Evolutionary conservation across 2,113 vertebrate species (phyloP), one percentile per base, ranked within the genome.

Genomic region (Silurus glanis): DNA sequence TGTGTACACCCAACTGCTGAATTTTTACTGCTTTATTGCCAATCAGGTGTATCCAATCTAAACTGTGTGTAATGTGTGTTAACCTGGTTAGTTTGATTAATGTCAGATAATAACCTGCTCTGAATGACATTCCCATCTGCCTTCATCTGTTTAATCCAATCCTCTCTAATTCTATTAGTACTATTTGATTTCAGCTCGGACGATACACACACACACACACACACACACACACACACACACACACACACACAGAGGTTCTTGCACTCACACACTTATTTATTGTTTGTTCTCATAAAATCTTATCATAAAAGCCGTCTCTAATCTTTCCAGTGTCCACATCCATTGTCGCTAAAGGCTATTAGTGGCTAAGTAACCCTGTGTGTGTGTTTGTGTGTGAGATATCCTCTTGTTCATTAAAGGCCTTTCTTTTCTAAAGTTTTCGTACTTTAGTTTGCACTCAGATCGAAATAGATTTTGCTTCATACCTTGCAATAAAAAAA

Each of bases 251-350:
- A 66, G 28, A 37, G 37, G 37, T 37, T 37, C 37, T 37, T 37
- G 1, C 74, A 88, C 69, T 75, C 84, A 28, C 74, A 86, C 81
- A 82, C 88, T 87, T 91, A 91, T 89, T 92, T 91, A 90, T 92
- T 91, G 90, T 92, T 92, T 91, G 88, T 79, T 80, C 89, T 91
- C 86, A 89, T 90, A 87, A 91, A 90, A 91, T 90, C 90, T 89
- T 87, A n/a, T n/a, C n/a, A n/a, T n/a, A n/a, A n/a, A n/a, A 76
- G 72, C 23, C 7, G 16, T 75, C 17, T 67, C 45, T 89, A 87
- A 90, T 90, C 82, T 90, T 88, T 83, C 90, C 87, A 21, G 56
- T 71, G 79, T 89, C 91, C 86, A 16, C 83, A 85, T 72, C 7
- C 69, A 91, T 90, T 89, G 89, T 16, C 13, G 75, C 80, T n/a